Base-by-base conservation (phyloP, 2,888 invertebrate species). In the Leptinotarsa juncta region DNA sequence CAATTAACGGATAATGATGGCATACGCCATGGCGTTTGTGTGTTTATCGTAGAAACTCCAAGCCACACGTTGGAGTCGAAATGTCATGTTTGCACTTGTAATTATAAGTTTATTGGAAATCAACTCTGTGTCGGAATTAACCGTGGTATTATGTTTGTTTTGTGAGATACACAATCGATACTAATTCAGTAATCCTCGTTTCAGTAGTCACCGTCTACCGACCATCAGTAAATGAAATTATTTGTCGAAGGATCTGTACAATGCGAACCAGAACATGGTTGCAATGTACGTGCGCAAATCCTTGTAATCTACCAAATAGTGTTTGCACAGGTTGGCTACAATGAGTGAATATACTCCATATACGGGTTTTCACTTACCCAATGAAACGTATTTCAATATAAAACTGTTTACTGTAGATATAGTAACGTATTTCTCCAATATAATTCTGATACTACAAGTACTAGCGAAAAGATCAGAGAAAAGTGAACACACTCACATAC, bases 51-150 rank as follows among this genome's bases (percentile, higher is more conserved):
- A n/a, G 50, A 65, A 51, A 49, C 72, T 60, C 23, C n/a, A 49
- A 68, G 57, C 76, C 70, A 62, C 78, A 77, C 75, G 79, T 71
- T 75, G 26, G 82, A 83, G 86, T 85, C 85, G 85, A 86, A 85
- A 85, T 85, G 85, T 85, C 85, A 84, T 87, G 87, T 87, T 87
- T 87, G 83, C 84, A 78, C 80, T 82, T 81, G 81, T 82, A 84
- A 85, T 84, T 85, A 86, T 86, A 87, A 87, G 86, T 86, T 85
- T 84, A 86, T 75, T 71, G 68, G 65, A 49, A 67, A 74, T 67
- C 57, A 79, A 81, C 81, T 80, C 77, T 81, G 26, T 26, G 60
- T 78, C 74, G 77, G 75, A 80, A 80, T 81, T 79, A 73, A 79
- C 73, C 77, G 75, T 71, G 69, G 78, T 77, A 82, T 83, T 81